These are phyloP conservation scores for Podabrus alpinus DNA, from an alignment of 2,888 invertebrate species.

Conservation along the genomic window DNA sequence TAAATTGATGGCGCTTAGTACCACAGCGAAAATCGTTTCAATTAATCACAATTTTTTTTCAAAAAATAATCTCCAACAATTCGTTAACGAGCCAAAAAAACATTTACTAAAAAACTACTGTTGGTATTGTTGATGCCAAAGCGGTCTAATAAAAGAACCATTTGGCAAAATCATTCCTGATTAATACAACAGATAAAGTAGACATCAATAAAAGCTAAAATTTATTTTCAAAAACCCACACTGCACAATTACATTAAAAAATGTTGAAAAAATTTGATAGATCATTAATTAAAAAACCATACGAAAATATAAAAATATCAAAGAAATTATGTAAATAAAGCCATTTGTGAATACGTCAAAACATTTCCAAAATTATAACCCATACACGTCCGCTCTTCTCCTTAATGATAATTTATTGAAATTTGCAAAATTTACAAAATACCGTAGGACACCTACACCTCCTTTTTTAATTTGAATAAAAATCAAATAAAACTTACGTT, in stretches of 20 bases:
- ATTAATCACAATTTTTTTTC: neutral
- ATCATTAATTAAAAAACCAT: neutral
- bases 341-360: neutral
- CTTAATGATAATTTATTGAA: neutral
- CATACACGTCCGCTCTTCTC: neutral
- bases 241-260: neutral
- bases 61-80: neutral
- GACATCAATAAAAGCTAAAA: constrained; percentile 4
- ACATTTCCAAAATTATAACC: neutral
- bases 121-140: neutral
- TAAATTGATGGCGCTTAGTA: neutral
- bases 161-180: constrained; percentile 9
- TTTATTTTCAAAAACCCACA: neutral
- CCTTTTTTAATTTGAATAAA: neutral
- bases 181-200: constrained; percentile 16
- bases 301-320: neutral
- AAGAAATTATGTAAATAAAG: neutral
- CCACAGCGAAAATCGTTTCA: neutral
- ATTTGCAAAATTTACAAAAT: neutral
- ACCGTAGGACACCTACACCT: neutral
- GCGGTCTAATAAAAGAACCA: constrained; percentile 7
- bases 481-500: constrained; percentile 5
- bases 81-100: constrained; percentile 5
- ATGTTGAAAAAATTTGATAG: neutral
- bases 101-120: constrained; percentile 1